Evolutionary conservation across 2,888 invertebrate species (phyloP).

Genomic region (Oscheius sp.): DNA sequence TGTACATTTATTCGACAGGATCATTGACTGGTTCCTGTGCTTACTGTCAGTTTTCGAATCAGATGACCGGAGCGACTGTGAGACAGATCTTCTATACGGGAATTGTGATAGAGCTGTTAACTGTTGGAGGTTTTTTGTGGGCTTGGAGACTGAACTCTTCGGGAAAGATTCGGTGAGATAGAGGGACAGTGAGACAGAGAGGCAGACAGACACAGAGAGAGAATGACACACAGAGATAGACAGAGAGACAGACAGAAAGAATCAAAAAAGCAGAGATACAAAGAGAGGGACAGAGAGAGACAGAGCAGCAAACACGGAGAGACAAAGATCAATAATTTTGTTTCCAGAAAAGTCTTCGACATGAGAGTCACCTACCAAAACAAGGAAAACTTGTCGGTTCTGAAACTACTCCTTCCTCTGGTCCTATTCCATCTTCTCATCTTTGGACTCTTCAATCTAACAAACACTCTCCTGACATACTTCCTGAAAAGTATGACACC

Average conservation of each 20-base stretch:
- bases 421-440: background rate
- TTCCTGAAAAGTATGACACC: background rate
- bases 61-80: background rate
- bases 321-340: no score
- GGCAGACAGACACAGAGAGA: no score
- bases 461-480: background rate
- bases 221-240: no score
- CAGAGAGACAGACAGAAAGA: no score
- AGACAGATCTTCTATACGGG: constrained; percentile 1
- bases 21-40: background rate
- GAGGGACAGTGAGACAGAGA: background rate
- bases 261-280: no score
- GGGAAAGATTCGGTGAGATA: background rate
- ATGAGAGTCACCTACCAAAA: background rate
- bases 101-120: background rate
- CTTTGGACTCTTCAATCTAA: background rate
- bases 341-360: constrained; percentile 7
- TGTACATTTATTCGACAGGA: constrained; percentile 2
- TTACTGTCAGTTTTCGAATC: background rate
- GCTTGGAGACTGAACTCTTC: background rate
- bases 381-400: constrained; percentile 1
- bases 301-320: no score
- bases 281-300: no score
- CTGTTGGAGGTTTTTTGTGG: background rate
- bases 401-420: background rate